A percentile compares a stretch with the other conserved stretches of the same genome.
These are phyloP conservation scores for Gallirallus australis DNA, from an alignment of 2,797 vertebrate species.

Conservation along the genomic window DNA sequence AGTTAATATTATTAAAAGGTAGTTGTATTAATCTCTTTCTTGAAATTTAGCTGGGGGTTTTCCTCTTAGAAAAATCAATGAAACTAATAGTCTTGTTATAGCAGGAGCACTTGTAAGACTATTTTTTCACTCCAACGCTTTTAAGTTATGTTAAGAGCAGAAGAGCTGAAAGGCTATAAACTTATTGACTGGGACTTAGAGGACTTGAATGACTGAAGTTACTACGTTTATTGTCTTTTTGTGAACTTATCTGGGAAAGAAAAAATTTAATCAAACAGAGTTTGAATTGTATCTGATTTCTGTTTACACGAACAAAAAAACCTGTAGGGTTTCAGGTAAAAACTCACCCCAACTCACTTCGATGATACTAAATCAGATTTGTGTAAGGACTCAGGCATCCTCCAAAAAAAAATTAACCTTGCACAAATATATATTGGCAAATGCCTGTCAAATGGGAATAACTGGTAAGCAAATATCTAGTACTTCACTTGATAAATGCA, in stretches of 20 bases:
- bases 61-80: conserved; percentile 80
- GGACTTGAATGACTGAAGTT: background rate
- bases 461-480: background rate
- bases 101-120: conserved; percentile 43
- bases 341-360: background rate
- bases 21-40: conserved; percentile 80
- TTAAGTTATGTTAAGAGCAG: conserved; percentile 56
- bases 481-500: background rate
- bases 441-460: background rate
- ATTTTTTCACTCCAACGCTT: conserved; percentile 52
- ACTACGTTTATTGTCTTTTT: background rate
- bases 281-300: background rate
- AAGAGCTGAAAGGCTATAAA: conserved; percentile 19
- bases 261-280: background rate
- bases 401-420: background rate
- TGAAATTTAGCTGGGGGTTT: conserved; percentile 71
- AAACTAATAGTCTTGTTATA: conserved; percentile 70
- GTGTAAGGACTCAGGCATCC: background rate
- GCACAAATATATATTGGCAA: background rate
- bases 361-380: background rate
- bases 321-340: background rate
- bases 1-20: conserved; percentile 83
- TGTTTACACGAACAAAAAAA: background rate
- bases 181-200: background rate
- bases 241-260: background rate